phyloP scores from a whole-genome alignment of 2,888 invertebrate species.

The Zhengitettix transpicula region DNA sequence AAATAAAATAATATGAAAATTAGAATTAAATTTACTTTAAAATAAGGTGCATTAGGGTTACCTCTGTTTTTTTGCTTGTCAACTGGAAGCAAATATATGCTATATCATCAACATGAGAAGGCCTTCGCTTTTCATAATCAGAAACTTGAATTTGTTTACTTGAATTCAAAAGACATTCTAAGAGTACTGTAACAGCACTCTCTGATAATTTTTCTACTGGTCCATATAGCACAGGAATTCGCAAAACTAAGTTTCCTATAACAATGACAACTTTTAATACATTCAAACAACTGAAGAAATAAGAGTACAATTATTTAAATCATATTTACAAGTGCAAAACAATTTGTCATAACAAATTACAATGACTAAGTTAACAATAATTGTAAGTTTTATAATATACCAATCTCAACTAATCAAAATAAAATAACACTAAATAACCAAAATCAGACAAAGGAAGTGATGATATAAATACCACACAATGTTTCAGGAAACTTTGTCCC shows the following conservation, averaged over 20 bases:
- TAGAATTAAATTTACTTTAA: background rate
- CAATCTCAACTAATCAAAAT: no score
- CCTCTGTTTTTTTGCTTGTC: conserved; percentile 18
- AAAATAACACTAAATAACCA: no score
- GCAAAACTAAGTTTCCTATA: conserved; percentile 26
- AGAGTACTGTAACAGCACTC: conserved; percentile 28
- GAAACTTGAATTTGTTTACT: conserved; percentile 20
- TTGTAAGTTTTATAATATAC: background rate
- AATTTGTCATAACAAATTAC: background rate
- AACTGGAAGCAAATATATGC: conserved; percentile 24
- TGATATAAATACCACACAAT: no score
- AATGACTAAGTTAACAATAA: background rate
- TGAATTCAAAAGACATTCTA: conserved; percentile 16
- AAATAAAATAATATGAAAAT: no score
- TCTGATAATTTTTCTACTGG: conserved; percentile 27
- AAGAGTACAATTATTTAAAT: background rate
- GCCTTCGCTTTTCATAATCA: conserved; percentile 28
- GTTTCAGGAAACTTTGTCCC: no score
- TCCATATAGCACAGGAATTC: conserved; percentile 33
- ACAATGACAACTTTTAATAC: background rate
- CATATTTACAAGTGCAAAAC: background rate
- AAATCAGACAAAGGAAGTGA: no score
- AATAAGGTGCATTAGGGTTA: background rate
- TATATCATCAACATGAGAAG: conserved; percentile 28
- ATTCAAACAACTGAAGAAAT: background rate